phyloP scores from a whole-genome alignment of 2,888 invertebrate species.

The Belgica antarctica region DNA sequence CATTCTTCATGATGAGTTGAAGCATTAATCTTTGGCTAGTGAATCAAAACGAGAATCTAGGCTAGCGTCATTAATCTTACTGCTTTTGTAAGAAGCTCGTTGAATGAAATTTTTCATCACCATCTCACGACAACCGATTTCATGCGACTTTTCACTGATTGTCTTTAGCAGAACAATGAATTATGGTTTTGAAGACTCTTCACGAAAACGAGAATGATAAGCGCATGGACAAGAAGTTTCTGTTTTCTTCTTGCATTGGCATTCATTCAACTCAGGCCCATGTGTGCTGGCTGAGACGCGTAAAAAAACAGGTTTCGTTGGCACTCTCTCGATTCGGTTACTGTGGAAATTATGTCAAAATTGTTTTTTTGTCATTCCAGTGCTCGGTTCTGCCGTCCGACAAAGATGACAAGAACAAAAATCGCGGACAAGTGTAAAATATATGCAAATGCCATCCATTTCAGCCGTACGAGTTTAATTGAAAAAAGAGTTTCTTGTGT shows the following conservation, averaged over 20 bases:
- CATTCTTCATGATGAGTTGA: not conserved
- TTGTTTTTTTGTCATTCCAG: not conserved
- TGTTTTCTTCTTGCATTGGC: not conserved
- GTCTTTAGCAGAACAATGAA: too few relatives aligned
- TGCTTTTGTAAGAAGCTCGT: not conserved
- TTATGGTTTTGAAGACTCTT: not conserved
- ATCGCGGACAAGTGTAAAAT: not conserved
- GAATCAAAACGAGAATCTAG: not conserved
- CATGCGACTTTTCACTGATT: not conserved
- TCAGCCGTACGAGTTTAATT: not conserved
- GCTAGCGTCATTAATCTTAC: not conserved
- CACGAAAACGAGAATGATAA: not conserved
- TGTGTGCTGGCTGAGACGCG: too few relatives aligned
- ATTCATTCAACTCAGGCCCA: too few relatives aligned
- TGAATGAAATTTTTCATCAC: not conserved
- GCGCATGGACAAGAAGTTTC: not conserved
- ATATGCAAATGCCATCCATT: not conserved
- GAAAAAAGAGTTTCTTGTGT: too few relatives aligned
- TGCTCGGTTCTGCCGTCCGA: not conserved
- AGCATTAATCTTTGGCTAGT: not conserved
- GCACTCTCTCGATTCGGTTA: not conserved
- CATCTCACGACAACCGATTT: not conserved
- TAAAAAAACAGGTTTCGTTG: not conserved
- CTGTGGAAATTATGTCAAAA: constrained; percentile 32
- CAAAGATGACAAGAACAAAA: not conserved